phyloP scores from a whole-genome alignment of 2,888 invertebrate genomes.

The Acleris laterana region DNA sequence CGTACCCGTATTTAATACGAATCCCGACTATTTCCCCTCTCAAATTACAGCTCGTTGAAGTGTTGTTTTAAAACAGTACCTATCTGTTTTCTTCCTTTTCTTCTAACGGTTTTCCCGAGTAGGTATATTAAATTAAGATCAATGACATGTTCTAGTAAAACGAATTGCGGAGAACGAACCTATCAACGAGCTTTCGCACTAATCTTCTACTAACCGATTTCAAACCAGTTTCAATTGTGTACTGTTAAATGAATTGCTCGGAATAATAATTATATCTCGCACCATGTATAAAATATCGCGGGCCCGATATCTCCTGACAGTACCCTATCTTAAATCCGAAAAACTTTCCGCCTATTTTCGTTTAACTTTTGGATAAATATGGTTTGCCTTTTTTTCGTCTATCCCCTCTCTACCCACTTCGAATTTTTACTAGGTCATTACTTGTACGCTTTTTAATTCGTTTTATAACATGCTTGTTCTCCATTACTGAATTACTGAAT shows the following conservation, averaged over 20 bases:
- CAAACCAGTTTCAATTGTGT: constrained; percentile 20
- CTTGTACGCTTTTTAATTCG: too few relatives aligned
- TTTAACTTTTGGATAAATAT: neutral
- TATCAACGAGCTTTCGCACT: constrained; percentile 2
- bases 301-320: constrained; percentile 1
- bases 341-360: neutral
- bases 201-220: constrained; percentile 24
- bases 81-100: neutral
- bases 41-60: constrained; percentile 2
- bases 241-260: constrained; percentile 11
- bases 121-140: constrained; percentile 13
- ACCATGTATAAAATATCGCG: constrained; percentile 10
- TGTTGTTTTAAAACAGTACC: neutral
- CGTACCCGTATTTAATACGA: constrained; percentile 40
- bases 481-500: too few relatives aligned
- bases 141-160: constrained; percentile 7
- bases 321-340: neutral
- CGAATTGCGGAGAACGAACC: constrained; percentile 6
- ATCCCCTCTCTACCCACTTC: neutral
- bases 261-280: constrained; percentile 19
- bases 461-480: too few relatives aligned
- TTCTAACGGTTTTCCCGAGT: constrained; percentile 2
- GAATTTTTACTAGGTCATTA: too few relatives aligned
- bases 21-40: constrained; percentile 13
- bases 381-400: too few relatives aligned